Conservation (phyloP, 2,888 invertebrate genomes). For the Pycnomerus fuliginosus region DNA sequence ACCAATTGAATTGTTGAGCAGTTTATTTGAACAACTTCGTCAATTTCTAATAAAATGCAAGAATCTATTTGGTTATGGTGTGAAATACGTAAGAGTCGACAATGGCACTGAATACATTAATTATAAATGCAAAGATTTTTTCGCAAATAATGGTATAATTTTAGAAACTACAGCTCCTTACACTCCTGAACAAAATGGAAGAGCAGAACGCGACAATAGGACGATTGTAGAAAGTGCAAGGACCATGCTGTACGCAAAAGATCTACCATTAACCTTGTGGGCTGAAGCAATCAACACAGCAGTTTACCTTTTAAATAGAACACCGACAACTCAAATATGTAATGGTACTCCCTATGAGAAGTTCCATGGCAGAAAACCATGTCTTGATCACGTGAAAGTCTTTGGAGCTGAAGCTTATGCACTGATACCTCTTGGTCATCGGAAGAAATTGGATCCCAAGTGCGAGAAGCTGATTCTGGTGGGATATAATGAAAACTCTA, state of each 20-base stretch:
- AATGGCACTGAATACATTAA: slow-evolving; percentile 18
- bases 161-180: slow-evolving; percentile 11
- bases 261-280: slow-evolving; percentile 14
- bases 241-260: slow-evolving; percentile 18
- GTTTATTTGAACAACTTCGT: slow-evolving; percentile 16
- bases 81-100: slow-evolving; percentile 9
- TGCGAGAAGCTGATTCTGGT: too few species aligned
- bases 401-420: too few species aligned
- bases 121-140: slow-evolving; percentile 7
- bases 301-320: slow-evolving; percentile 13
- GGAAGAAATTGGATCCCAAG: too few species aligned
- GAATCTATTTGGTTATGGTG: slow-evolving; percentile 15
- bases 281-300: slow-evolving; percentile 24
- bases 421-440: too few species aligned
- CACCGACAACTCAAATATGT: too few species aligned
- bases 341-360: too few species aligned
- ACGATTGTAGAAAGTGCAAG: slow-evolving; percentile 21
- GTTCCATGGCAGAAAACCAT: too few species aligned
- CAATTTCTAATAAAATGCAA: slow-evolving; percentile 3
- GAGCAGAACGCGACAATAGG: slow-evolving; percentile 15
- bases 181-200: slow-evolving; percentile 15
- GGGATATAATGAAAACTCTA: too few species aligned
- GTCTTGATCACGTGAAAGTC: too few species aligned
- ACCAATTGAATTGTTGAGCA: too few species aligned
- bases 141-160: slow-evolving; percentile 6